Evolutionary conservation across 2,888 invertebrate genomes (phyloP).

Genomic region (Drosophila fungiperda): DNA sequence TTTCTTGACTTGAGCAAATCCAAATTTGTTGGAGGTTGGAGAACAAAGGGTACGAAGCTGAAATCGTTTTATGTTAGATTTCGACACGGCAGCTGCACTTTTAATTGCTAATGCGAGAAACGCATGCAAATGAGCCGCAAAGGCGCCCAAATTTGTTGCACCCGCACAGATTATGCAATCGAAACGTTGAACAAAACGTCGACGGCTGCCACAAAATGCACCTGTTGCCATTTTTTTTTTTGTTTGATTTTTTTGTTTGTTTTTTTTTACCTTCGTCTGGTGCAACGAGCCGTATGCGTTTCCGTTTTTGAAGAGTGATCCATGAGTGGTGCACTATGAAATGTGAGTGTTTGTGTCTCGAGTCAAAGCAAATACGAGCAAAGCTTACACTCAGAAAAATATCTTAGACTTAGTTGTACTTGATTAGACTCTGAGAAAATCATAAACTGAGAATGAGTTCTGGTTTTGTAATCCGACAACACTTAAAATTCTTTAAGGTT

Average conservation of each 20-base stretch:
- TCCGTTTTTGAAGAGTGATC: constrained; percentile 59
- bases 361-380: constrained; percentile 18
- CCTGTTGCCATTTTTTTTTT: constrained; percentile 40
- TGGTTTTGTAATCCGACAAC: too few relatives aligned
- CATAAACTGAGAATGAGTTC: neutral
- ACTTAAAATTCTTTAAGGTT: neutral
- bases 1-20: constrained; percentile 36
- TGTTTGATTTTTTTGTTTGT: neutral
- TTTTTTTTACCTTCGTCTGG: constrained; percentile 24
- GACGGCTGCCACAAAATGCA: constrained; percentile 53
- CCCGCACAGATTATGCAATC: constrained; percentile 56
- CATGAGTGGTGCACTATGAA: constrained; percentile 4
- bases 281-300: constrained; percentile 80
- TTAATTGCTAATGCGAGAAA: constrained; percentile 70
- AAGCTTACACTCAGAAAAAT: neutral
- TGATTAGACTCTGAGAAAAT: neutral
- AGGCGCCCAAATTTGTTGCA: constrained; percentile 53
- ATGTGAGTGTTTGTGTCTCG: constrained; percentile 13
- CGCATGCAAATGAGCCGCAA: constrained; percentile 68
- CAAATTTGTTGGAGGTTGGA: constrained; percentile 40
- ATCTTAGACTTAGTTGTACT: too few relatives aligned
- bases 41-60: constrained; percentile 63
- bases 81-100: constrained; percentile 69
- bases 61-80: constrained; percentile 36
- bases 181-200: constrained; percentile 35